phyloP scores from a whole-genome alignment of 2,888 invertebrate genomes.

The Campoplex capitator region DNA sequence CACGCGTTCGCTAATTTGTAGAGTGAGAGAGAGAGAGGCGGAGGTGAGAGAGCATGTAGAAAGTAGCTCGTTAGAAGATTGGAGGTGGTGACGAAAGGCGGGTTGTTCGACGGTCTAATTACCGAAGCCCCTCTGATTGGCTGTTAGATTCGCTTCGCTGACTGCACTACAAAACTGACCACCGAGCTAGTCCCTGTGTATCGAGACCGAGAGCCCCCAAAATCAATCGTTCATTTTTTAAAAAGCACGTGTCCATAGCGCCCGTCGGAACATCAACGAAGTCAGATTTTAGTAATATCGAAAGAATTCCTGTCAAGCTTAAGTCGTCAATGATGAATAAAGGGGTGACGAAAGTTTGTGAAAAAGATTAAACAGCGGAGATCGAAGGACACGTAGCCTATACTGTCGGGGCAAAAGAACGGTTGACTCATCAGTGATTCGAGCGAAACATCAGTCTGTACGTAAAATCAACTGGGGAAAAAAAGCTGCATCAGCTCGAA shows the following conservation, averaged over 20 bases:
- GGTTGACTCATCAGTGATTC: conserved; percentile 9
- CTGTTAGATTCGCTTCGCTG: conserved; percentile 72
- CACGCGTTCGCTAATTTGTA: conserved; percentile 68
- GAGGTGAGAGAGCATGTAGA: conserved; percentile 68
- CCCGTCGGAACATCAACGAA: background rate
- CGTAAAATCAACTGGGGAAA: conserved; percentile 19
- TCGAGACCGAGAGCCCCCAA: background rate
- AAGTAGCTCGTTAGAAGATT: conserved; percentile 76
- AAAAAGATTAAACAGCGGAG: background rate
- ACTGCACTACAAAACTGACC: conserved; percentile 52
- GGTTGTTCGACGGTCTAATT: conserved; percentile 73
- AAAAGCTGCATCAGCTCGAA: conserved; percentile 36
- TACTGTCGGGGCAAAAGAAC: background rate
- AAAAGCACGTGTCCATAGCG: conserved; percentile 4
- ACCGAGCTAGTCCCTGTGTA: conserved; percentile 34
- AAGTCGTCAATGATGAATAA: background rate
- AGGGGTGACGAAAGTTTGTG: background rate
- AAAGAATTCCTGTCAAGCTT: background rate
- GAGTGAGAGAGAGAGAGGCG: conserved; percentile 32
- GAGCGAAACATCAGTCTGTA: conserved; percentile 1
- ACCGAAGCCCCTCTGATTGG: conserved; percentile 73
- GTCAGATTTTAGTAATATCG: background rate
- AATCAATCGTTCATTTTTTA: conserved; percentile 39
- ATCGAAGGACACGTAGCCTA: background rate
- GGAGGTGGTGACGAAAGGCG: conserved; percentile 45